Evolutionary conservation across 2,797 vertebrate species (phyloP), one percentile per base, ranked within the genome.

Genomic region (Margarornis squamiger): DNA sequence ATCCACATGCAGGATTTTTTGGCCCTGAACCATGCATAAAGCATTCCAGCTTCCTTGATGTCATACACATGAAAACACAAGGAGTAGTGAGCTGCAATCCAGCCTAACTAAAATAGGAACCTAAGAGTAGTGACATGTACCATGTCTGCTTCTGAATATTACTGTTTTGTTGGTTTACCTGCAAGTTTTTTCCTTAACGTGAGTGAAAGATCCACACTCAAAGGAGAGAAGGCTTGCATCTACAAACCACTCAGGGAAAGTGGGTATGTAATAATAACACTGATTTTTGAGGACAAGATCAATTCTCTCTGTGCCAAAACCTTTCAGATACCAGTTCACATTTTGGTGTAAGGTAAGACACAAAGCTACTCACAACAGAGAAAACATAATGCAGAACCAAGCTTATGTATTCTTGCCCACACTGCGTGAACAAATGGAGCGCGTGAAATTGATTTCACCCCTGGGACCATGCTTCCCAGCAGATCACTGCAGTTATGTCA

Each of bases 331-430:
- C 11, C 8, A 61, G 29, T 38, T 57, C 27, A 51, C 29, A 32
- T 80, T 82, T 48, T 54, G 30, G 22, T n/a, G 23, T 48, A 38
- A 49, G 41, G 17, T 15, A 84, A 77, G 66, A 38, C 22, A 75
- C 0, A 0, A 36, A 54, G 24, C 24, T 10, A 15, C 12, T 16
- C 19, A 7, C 2, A 12, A 73, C 0, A 55, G 26, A 63, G 43
- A 34, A 65, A 71, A 22, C 14, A 46, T 45, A 49, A 1, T 12
- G 26, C 4, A 5, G 30, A 70, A 55, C 10, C 36, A 67, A 59
- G 36, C 12, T 62, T 7, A 0, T 8, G 32, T 23, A 34, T 20
- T 65, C 38, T 36, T 52, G 14, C 11, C 36, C 65, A 18, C 10
- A 16, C 46, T 12, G 12, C 5, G 18, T 27, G 48, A 48, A 34